phyloP scores from a whole-genome alignment of 2,888 invertebrate species.

The Phoenoteleia sp. region DNA sequence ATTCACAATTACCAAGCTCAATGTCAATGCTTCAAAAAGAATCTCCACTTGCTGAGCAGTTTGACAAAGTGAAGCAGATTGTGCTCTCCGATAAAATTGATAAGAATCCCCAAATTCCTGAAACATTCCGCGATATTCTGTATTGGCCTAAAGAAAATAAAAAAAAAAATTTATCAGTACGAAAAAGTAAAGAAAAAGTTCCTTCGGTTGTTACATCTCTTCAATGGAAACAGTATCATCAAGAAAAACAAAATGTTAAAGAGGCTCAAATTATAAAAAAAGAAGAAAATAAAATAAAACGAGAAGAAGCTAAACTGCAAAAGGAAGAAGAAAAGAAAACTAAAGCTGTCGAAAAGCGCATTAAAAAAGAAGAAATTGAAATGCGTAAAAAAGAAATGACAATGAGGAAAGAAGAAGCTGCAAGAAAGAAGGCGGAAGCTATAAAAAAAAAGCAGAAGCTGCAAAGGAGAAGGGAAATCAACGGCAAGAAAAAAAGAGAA shows the following conservation, averaged over 20 bases:
- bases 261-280: not conserved
- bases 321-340: conserved; percentile 1
- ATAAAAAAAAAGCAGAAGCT: not conserved
- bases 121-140: conserved; percentile 2
- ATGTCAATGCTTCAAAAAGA: not conserved
- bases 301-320: conserved; percentile 9
- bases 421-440: not conserved
- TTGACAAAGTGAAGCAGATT: not conserved
- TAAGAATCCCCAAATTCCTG: not conserved
- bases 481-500: not conserved
- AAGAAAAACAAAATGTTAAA: conserved; percentile 6
- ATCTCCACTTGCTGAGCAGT: not conserved
- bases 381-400: not conserved
- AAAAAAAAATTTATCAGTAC: not conserved
- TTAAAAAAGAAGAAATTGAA: not conserved
- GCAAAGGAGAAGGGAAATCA: not conserved
- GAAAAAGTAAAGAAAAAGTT: conserved; percentile 9
- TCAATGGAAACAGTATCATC: not conserved
- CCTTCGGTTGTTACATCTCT: not conserved
- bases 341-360: not conserved
- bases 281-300: conserved; percentile 5
- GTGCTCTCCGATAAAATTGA: not conserved
- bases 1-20: not conserved
- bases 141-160: conserved; percentile 16
- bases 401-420: not conserved